phyloP scores from a whole-genome alignment of 2,113 vertebrate species.

The Mixornis gularis region DNA sequence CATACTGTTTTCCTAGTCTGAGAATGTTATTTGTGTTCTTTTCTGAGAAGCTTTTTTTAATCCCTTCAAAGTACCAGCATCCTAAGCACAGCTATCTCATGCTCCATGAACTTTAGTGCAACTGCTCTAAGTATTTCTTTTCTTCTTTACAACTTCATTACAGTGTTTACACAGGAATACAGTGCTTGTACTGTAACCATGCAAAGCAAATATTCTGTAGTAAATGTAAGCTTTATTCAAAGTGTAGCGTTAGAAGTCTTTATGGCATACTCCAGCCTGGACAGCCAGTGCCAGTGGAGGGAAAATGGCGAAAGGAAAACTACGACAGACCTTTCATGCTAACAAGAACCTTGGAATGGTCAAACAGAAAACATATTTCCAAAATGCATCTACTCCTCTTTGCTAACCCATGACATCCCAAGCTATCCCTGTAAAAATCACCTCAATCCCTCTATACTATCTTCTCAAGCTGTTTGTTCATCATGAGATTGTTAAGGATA shows the following conservation, averaged over 20 bases:
- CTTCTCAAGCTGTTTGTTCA: background rate
- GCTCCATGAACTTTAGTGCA: conserved; percentile 20
- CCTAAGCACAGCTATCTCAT: background rate
- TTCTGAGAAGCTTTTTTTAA: conserved; percentile 11
- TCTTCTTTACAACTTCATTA: conserved; percentile 29
- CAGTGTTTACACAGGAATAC: background rate
- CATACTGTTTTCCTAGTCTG: background rate
- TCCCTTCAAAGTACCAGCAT: background rate
- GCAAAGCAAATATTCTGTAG: conserved; percentile 1
- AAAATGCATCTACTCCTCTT: background rate
- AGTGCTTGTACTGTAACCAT: background rate
- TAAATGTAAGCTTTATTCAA: conserved; percentile 27
- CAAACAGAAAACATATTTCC: background rate
- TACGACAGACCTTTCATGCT: background rate
- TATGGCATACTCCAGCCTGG: background rate
- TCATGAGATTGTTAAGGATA: background rate
- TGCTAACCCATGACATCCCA: rapidly evolving
- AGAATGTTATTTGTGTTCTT: background rate
- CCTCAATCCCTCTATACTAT: background rate
- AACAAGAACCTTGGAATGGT: background rate
- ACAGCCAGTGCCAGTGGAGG: background rate
- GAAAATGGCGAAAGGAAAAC: background rate
- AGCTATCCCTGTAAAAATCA: background rate
- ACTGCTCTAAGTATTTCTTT: background rate
- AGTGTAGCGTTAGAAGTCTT: background rate